Evolutionary conservation across 2,113 vertebrate genomes (phyloP).

Genomic region (Tonatia bakeri): DNA sequence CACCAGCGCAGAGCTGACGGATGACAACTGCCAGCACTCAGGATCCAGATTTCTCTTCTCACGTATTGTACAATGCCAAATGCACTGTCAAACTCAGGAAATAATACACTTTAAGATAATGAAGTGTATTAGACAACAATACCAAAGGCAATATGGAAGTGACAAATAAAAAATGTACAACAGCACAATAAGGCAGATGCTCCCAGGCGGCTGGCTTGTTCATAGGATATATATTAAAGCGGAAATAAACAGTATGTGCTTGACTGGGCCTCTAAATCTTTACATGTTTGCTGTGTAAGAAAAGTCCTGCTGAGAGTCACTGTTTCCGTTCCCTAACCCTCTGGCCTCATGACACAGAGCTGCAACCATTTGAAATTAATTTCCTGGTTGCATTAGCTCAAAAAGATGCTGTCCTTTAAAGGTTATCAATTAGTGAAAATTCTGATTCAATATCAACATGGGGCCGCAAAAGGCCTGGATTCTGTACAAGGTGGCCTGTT

Average conservation of each 20-base stretch:
- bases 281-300: background rate
- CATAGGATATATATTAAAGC: constrained; percentile 17
- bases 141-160: constrained; percentile 54
- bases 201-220: background rate
- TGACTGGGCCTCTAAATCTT: constrained; percentile 2
- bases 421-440: constrained; percentile 62
- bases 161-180: constrained; percentile 49
- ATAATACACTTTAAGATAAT: constrained; percentile 58
- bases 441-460: constrained; percentile 40
- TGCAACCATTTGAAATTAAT: constrained; percentile 50
- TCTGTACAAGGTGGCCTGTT: background rate
- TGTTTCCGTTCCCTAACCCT: background rate
- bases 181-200: constrained; percentile 48
- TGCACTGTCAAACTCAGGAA: constrained; percentile 29
- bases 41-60: background rate
- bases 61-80: background rate
- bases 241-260: constrained; percentile 37
- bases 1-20: background rate
- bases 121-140: constrained; percentile 60
- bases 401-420: constrained; percentile 61
- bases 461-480: background rate
- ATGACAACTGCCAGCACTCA: background rate
- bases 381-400: constrained; percentile 30
- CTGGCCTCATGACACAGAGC: background rate
- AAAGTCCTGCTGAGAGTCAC: constrained; percentile 13